A percentile compares a stretch with the other conserved stretches of the same genome.
phyloP scores from a whole-genome alignment of 2,888 invertebrate species.

The Machimus rusticus region DNA sequence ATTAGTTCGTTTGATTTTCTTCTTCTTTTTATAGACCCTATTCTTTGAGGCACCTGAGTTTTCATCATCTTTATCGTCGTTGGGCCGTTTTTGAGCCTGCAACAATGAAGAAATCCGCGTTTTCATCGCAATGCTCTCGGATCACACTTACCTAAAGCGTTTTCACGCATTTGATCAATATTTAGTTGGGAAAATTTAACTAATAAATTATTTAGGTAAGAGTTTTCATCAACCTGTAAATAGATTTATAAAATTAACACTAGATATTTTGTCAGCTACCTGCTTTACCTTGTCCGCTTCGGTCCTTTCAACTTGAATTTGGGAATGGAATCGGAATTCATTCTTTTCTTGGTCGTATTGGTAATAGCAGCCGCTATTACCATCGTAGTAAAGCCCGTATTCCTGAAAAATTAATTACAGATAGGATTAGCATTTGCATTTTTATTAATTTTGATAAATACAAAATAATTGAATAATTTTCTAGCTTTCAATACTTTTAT shows the following conservation, averaged over 20 bases:
- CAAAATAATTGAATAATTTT: too few species aligned
- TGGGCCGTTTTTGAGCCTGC: constrained; percentile 52
- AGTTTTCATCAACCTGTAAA: constrained; percentile 52
- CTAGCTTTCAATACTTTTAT: too few species aligned
- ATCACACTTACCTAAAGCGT: constrained; percentile 66
- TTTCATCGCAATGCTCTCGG: constrained; percentile 60
- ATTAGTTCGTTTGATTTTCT: background rate
- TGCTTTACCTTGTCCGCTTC: background rate
- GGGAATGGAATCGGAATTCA: constrained; percentile 82
- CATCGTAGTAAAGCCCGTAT: constrained; percentile 88
- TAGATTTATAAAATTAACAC: constrained; percentile 19
- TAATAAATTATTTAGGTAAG: constrained; percentile 60
- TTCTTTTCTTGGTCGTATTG: constrained; percentile 79
- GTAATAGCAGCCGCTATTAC: constrained; percentile 83
- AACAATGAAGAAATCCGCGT: constrained; percentile 62
- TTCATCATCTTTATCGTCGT: constrained; percentile 33
- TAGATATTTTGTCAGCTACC: background rate
- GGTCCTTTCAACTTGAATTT: constrained; percentile 65
- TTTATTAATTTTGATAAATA: too few species aligned
- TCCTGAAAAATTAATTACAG: constrained; percentile 64
- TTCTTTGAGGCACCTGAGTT: background rate
- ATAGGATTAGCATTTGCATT: background rate
- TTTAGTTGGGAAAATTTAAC: constrained; percentile 60
- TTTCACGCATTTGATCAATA: constrained; percentile 65
- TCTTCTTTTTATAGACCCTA: background rate